These are phyloP conservation scores for Poecilia picta DNA, from an alignment of 2,797 vertebrate genomes.

Conservation along the genomic window DNA sequence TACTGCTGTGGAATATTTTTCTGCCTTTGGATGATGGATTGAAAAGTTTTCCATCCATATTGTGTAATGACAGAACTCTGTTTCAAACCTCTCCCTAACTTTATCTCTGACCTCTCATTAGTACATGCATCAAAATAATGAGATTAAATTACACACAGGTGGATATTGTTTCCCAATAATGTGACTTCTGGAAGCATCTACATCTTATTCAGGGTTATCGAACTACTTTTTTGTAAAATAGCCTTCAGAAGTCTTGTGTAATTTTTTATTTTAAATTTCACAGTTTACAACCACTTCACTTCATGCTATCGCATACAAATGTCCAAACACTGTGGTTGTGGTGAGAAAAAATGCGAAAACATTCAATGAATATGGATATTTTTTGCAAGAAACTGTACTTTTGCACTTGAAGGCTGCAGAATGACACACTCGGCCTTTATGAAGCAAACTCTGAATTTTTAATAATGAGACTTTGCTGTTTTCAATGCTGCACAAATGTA, in stretches of 20 bases:
- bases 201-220: not conserved
- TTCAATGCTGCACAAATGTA: not conserved
- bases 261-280: not conserved
- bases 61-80: not conserved
- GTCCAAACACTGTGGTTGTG: not conserved
- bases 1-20: not conserved
- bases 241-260: not conserved
- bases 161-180: not conserved
- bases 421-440: slow-evolving; percentile 1
- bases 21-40: not conserved
- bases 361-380: not conserved
- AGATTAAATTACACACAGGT: not conserved
- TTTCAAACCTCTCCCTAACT: not conserved
- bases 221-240: not conserved
- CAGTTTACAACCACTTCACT: not conserved
- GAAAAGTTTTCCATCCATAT: not conserved
- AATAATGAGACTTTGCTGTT: not conserved
- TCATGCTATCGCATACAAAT: not conserved
- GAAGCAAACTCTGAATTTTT: slow-evolving; percentile 1
- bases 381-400: not conserved
- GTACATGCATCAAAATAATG: not conserved
- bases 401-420: not conserved
- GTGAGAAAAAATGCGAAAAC: not conserved
- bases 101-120: not conserved
- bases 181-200: not conserved